Evolutionary conservation across 2,888 invertebrate species (phyloP).

Genomic region (Halictus ligatus): DNA sequence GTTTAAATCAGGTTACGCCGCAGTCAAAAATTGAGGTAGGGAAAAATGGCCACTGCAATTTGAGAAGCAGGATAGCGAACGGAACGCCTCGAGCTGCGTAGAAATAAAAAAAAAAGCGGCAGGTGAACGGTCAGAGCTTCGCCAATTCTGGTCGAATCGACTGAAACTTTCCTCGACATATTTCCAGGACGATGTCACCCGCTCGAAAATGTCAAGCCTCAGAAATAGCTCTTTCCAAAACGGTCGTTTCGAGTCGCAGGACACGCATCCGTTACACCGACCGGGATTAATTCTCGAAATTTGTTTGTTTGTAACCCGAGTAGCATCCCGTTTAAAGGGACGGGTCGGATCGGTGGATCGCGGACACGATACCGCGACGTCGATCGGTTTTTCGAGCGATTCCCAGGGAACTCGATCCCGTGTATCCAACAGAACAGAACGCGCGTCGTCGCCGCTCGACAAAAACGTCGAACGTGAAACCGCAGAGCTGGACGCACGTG

Average conservation of each 20-base stretch:
- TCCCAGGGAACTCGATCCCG: slow-evolving; percentile 45
- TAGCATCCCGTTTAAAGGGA: background rate
- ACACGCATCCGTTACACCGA: background rate
- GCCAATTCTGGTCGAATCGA: background rate
- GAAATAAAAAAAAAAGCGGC: background rate
- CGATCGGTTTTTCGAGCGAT: slow-evolving; percentile 43
- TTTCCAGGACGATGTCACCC: background rate
- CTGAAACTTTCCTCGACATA: background rate
- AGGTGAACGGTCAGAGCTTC: background rate
- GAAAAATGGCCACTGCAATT: background rate
- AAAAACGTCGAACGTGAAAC: slow-evolving; percentile 55
- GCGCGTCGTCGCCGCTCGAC: slow-evolving; percentile 30
- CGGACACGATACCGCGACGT: slow-evolving; percentile 21
- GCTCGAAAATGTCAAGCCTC: background rate
- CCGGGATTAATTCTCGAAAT: background rate
- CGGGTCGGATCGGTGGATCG: slow-evolving; percentile 31
- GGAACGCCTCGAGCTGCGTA: background rate
- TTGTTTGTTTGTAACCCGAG: background rate
- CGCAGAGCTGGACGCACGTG: slow-evolving; percentile 54
- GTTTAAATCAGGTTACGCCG: too few species aligned
- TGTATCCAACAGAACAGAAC: slow-evolving; percentile 16
- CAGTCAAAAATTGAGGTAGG: too few species aligned
- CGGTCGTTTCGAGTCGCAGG: background rate
- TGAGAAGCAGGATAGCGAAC: background rate
- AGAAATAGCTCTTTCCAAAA: background rate